Evolutionary conservation across 1,140 invertebrate species (phyloP).

Genomic region (Caenorhabditis brenneri): DNA sequence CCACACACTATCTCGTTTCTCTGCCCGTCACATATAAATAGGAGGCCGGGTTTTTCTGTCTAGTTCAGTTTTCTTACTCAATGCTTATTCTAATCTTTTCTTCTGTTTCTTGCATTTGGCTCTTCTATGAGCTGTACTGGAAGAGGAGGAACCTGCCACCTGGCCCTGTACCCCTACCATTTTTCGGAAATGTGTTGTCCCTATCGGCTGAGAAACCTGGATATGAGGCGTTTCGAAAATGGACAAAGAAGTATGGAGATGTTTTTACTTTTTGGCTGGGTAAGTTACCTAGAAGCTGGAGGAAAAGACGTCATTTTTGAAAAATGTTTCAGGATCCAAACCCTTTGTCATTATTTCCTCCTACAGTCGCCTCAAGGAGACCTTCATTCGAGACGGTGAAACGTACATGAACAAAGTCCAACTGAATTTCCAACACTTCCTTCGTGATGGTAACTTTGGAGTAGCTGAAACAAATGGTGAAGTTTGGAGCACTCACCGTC

Average conservation of each 20-base stretch:
- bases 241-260: conserved; percentile 4
- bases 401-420: not conserved
- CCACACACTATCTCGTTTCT: not conserved
- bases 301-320: too few relatives aligned
- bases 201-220: not conserved
- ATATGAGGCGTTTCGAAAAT: not conserved
- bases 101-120: too few relatives aligned
- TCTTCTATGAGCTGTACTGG: conserved; percentile 13
- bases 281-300: not conserved
- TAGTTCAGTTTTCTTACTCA: not conserved
- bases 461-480: not conserved
- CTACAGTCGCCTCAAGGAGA: not conserved
- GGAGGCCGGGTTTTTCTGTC: not conserved
- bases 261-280: conserved; percentile 25
- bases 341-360: not conserved
- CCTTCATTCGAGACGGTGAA: not conserved
- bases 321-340: not conserved
- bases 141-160: not conserved
- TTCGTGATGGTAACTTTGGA: not conserved
- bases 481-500: not conserved
- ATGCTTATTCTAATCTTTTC: not conserved
- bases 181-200: not conserved
- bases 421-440: not conserved
- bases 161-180: not conserved
- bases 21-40: not conserved